A percentile compares a stretch with the other conserved stretches of the same genome.
Conservation (phyloP, 1,140 invertebrate genomes). For the Diabrotica undecimpunctata region DNA sequence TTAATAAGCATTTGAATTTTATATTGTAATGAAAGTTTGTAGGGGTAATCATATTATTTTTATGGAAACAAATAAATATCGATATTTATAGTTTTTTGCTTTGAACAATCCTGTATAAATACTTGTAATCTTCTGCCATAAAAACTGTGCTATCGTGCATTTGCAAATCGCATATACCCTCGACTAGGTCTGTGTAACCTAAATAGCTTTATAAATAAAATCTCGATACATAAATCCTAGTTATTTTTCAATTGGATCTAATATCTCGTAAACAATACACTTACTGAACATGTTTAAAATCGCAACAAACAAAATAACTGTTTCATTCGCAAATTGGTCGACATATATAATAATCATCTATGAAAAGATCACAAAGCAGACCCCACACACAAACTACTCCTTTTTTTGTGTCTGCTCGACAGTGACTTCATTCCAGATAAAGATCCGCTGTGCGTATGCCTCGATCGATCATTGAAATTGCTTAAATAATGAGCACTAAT, state of each 20-base stretch:
- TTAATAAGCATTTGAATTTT: too few relatives aligned
- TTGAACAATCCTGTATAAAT: too few relatives aligned
- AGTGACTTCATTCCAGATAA: neutral
- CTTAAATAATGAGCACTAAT: neutral
- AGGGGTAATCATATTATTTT: too few relatives aligned
- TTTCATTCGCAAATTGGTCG: neutral
- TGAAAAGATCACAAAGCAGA: neutral
- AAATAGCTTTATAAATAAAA: neutral
- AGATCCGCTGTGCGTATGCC: neutral
- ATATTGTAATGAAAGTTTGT: too few relatives aligned
- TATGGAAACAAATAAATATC: too few relatives aligned
- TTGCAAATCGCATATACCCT: too few relatives aligned
- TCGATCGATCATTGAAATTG: slow-evolving; percentile 6
- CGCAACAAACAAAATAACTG: neutral
- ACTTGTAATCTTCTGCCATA: too few relatives aligned
- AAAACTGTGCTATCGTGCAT: too few relatives aligned
- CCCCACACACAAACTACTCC: neutral
- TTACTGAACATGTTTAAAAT: too few relatives aligned
- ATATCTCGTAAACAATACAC: too few relatives aligned
- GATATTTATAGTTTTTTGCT: too few relatives aligned
- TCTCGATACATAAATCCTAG: neutral
- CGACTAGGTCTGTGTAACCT: neutral
- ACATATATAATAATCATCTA: neutral
- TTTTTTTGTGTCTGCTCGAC: neutral
- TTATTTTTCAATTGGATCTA: neutral